Conservation (phyloP, 2,113 vertebrate genomes). For the Hemiscyllium ocellatum region DNA sequence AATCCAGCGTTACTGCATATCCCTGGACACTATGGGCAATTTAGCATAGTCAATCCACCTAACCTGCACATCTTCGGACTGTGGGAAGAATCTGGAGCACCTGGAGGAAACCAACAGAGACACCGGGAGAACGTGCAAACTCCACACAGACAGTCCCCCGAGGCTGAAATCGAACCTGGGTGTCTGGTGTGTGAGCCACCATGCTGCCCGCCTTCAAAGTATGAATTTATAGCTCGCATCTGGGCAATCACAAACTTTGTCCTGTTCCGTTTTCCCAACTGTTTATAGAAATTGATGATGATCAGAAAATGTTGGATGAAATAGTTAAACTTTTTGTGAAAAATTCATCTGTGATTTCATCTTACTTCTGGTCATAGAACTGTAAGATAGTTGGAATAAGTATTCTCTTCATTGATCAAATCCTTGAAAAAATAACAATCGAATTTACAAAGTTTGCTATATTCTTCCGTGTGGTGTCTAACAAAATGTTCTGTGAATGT, state of each 20-base stretch:
- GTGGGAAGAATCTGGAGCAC: too few species aligned
- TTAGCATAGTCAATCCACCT: too few species aligned
- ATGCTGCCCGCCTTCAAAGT: not conserved
- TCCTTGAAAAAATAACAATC: not conserved
- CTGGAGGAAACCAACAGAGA: too few species aligned
- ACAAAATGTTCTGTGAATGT: not conserved
- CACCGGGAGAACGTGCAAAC: too few species aligned
- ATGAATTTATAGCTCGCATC: not conserved
- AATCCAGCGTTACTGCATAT: too few species aligned
- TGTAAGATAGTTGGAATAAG: not conserved
- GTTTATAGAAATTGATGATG: not conserved
- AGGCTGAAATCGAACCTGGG: too few species aligned
- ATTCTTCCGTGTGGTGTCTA: not conserved
- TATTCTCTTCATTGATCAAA: not conserved
- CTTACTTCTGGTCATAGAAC: not conserved
- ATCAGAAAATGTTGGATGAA: not conserved
- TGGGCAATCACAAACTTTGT: not conserved
- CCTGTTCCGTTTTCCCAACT: not conserved
- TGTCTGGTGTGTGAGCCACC: too few species aligned
- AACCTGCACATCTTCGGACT: too few species aligned
- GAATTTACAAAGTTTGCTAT: not conserved
- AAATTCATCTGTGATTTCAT: not conserved
- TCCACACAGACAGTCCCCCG: too few species aligned
- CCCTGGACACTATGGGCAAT: too few species aligned
- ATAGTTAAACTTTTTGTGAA: not conserved